phyloP scores from a whole-genome alignment of 2,888 invertebrate genomes.

The Zaprionus obscuricornis region DNA sequence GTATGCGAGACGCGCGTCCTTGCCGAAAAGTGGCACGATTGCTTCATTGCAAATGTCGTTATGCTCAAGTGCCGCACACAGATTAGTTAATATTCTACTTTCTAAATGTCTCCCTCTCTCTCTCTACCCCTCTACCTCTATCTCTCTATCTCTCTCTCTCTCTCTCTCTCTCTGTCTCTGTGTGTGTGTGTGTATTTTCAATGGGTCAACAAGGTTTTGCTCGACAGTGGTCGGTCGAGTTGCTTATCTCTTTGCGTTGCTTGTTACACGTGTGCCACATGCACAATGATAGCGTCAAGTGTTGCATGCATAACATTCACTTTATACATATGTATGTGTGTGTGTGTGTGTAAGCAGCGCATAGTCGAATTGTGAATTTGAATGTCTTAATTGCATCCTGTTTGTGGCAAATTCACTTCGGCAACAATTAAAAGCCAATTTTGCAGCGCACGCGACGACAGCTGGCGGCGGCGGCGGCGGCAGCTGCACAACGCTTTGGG shows the following conservation, averaged over 20 bases:
- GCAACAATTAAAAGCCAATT: conserved; percentile 75
- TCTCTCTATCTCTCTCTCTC: neutral
- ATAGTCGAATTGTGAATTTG: conserved; percentile 44
- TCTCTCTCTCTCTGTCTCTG: neutral
- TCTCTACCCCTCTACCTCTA: neutral
- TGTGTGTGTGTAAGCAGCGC: too few relatives aligned
- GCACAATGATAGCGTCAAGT: too few relatives aligned
- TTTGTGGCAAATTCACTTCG: conserved; percentile 68
- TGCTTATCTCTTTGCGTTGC: too few relatives aligned
- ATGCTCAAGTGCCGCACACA: conserved; percentile 51
- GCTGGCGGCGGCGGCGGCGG: too few relatives aligned
- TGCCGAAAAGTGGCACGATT: conserved; percentile 53
- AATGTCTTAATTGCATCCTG: conserved; percentile 76
- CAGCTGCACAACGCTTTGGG: conserved; percentile 50
- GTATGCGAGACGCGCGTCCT: conserved; percentile 22
- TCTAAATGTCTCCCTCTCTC: conserved; percentile 45
- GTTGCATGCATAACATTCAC: too few relatives aligned
- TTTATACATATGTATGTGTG: too few relatives aligned
- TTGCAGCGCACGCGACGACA: conserved; percentile 43
- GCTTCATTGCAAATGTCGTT: conserved; percentile 53
- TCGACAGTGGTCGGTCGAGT: too few relatives aligned
- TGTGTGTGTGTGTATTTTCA: too few relatives aligned
- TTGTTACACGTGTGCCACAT: too few relatives aligned
- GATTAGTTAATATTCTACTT: conserved; percentile 71
- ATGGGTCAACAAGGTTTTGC: too few relatives aligned